Conservation (phyloP, 2,113 vertebrate genomes). For the Ciconia maguari region DNA sequence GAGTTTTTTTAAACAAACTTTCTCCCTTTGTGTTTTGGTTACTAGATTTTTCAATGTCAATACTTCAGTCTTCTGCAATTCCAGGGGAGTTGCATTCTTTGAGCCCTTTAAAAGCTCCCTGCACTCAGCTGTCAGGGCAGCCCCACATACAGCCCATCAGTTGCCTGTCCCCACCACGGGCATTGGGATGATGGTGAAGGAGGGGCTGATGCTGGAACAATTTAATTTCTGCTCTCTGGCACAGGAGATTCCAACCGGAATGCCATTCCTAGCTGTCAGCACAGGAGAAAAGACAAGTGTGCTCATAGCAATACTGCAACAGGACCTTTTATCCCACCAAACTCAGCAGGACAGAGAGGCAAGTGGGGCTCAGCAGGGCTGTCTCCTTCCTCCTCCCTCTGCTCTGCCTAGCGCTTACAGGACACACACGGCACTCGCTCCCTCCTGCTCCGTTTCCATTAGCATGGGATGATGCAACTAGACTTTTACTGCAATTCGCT, state of each 20-base stretch:
- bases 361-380: neutral
- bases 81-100: neutral
- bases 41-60: neutral
- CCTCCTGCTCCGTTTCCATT: neutral
- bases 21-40: neutral
- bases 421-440: neutral
- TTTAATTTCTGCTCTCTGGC: neutral
- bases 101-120: neutral
- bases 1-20: neutral
- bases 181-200: neutral
- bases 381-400: neutral
- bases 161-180: rapidly evolving
- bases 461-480: constrained; percentile 31
- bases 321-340: neutral
- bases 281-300: neutral
- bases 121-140: neutral
- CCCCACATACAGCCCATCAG: neutral
- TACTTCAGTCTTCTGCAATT: neutral
- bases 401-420: neutral
- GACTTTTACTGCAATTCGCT: constrained; percentile 39
- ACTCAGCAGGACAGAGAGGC: neutral
- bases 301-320: rapidly evolving
- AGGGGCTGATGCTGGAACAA: neutral
- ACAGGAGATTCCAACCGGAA: neutral
- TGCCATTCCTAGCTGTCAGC: neutral